Base-by-base conservation (phyloP, 1,140 invertebrate species). In the Aphelenchoides avenae region DNA sequence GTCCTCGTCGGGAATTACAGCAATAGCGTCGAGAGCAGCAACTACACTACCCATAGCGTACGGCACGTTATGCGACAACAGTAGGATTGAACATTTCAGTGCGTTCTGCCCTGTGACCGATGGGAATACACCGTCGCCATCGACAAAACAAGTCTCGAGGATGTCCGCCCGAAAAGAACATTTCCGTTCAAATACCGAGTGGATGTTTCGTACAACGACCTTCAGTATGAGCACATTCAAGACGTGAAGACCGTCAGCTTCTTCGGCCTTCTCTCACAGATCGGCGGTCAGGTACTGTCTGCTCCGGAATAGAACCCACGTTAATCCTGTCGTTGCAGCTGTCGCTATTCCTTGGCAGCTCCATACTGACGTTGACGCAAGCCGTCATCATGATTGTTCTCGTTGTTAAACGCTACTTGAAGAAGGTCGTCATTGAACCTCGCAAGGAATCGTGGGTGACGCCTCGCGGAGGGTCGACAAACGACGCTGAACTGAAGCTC, bases 281-380 rank as follows among this genome's bases (percentile, higher is more conserved):
- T 59, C 34, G 57, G 57, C 13, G 57, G 57, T 3, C 57, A 61
- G 27, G 57, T 61, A 24, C n/a, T n/a, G 22, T 11, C 22, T 13
- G 11, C 24, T 18, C 9, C 11, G 7, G 31, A 48, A 57, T 29
- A 13, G 26, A 20, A 42, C 18, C 20, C 0, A 20, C 6, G 18
- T 5, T 15, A 24, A 37, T 30, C 9, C 7, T 18, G 9, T 9
- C 15, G 15, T 43, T 43, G 9, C 7, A 60, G 57, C 37, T 60
- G 55, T 60, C 57, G 9, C 33, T 60, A 11, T 60, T 60, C 27
- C 46, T 60, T 42, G 57, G 57, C 34, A 57, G 52, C 9, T 61
- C 56, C n/a, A 60, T 60, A 29, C 34, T 60, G 33, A 60, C 42
- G 15, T 18, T 60, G 15, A 60, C 46, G 22, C 57, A 60, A 47